Evolutionary conservation across 2,888 invertebrate genomes (phyloP), one percentile per base, ranked within the genome.

Genomic region (Temnothorax rugatulus): DNA sequence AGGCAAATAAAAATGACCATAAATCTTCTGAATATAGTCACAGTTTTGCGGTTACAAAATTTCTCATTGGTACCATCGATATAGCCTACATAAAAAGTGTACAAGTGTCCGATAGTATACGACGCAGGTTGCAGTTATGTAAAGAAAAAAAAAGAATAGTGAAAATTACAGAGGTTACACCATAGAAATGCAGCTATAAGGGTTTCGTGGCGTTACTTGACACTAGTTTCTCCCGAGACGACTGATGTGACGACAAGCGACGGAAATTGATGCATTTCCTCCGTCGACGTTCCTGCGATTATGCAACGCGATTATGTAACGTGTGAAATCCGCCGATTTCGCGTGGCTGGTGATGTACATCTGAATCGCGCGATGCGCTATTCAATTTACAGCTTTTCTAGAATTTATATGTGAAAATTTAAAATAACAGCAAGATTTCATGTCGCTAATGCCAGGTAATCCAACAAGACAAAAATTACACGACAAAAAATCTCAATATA

Each of bases 121-220:
- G 18, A 18, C n/a, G 34, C 18, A 3, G 0, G n/a, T 64, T 41
- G 87, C 87, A 87, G 83, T 84, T 85, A 34, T 34, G 29, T 88
- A 89, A 89, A 1, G 7, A 13, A 57, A 84, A 84, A 84, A 54
- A 47, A 59, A 29, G 84, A 41, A 34, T 71, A 75, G 79, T 63
- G 79, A 63, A 79, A 84, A 86, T 87, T 75, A 87, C 85, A 82
- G 71, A 75, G 84, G 79, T 88, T 87, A 84, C 79, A 50, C 41
- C 47, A 75, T 57, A 50, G 34, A 44, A 44, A 79, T 64, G 85
- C 76, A 84, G 69, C 76, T 81, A 25, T 87, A 90, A 84, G 88
- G 87, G 74, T 87, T 90, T 85, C 75, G 73, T 57, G 71, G 75
- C 8, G 59, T 75, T 79, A 29, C 68, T 61, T 66, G 82, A 84